Evolutionary conservation across 1,140 invertebrate genomes (phyloP).

Genomic region (Goniozus legneri): DNA sequence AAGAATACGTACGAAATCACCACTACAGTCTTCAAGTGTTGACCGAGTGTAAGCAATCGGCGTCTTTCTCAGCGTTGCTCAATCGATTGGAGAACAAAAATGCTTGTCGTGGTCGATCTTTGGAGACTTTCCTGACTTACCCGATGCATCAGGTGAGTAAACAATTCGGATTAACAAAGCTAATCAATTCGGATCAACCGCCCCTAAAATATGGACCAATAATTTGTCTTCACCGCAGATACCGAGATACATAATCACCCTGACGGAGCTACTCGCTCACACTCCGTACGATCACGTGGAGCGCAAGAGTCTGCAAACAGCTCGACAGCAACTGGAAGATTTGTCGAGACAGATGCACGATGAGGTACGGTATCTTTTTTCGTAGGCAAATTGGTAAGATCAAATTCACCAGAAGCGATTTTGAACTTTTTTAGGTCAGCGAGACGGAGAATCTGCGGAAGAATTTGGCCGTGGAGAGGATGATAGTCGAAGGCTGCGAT

Average conservation of each 20-base stretch:
- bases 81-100: constrained; percentile 82
- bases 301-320: constrained; percentile 82
- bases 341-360: constrained; percentile 82
- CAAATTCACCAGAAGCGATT: not conserved
- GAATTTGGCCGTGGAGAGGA: constrained; percentile 88
- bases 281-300: constrained; percentile 95
- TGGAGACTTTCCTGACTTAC: constrained; percentile 90
- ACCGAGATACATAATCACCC: constrained; percentile 87
- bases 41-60: constrained; percentile 88
- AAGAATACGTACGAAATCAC: constrained; percentile 92
- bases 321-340: constrained; percentile 84
- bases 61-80: constrained; percentile 76
- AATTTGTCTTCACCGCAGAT: too few relatives aligned
- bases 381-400: too few relatives aligned
- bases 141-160: constrained; percentile 95
- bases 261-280: constrained; percentile 87
- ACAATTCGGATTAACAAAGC: too few relatives aligned
- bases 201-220: too few relatives aligned
- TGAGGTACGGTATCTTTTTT: constrained; percentile 65
- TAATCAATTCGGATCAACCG: too few relatives aligned
- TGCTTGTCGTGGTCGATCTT: constrained; percentile 76
- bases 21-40: constrained; percentile 92
- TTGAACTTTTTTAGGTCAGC: constrained; percentile 66
- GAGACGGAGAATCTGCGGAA: constrained; percentile 93
- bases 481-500: constrained; percentile 94